phyloP scores from a whole-genome alignment of 2,888 invertebrate species.

The Orthosia incerta region DNA sequence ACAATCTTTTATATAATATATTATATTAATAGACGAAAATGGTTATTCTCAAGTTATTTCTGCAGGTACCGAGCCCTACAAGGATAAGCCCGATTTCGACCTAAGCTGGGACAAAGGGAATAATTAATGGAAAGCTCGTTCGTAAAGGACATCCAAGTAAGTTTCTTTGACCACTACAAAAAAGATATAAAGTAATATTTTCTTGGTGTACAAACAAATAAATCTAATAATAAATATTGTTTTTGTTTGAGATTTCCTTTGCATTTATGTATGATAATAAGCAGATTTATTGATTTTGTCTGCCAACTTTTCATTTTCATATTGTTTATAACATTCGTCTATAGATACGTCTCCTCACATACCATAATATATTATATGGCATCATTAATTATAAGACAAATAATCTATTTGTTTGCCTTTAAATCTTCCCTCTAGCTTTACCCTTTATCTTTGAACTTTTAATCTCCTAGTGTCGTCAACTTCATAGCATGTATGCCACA shows the following conservation, averaged over 20 bases:
- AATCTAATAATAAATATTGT: neutral
- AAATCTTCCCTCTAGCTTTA: too few relatives aligned
- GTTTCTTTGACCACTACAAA: slow-evolving; percentile 41
- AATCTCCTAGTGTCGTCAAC: neutral
- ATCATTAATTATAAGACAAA: too few relatives aligned
- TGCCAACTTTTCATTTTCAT: neutral
- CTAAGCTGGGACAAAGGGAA: slow-evolving; percentile 46
- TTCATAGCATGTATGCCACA: too few relatives aligned
- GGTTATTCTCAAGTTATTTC: slow-evolving; percentile 14
- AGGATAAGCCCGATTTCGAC: slow-evolving; percentile 34
- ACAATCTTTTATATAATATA: too few relatives aligned
- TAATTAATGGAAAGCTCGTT: slow-evolving; percentile 47
- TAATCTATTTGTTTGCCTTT: too few relatives aligned
- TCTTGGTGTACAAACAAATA: neutral
- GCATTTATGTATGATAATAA: neutral
- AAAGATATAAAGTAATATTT: slow-evolving; percentile 16
- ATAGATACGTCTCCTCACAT: neutral
- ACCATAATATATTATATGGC: neutral
- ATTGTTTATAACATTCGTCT: neutral
- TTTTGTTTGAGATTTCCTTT: slow-evolving; percentile 2
- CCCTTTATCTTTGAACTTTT: neutral
- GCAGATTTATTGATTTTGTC: neutral
- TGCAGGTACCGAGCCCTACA: neutral
- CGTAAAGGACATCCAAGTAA: slow-evolving; percentile 26
- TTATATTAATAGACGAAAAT: neutral